Base-by-base conservation (phyloP, 2,113 vertebrate species). In the Gasterosteus nipponicus region DNA sequence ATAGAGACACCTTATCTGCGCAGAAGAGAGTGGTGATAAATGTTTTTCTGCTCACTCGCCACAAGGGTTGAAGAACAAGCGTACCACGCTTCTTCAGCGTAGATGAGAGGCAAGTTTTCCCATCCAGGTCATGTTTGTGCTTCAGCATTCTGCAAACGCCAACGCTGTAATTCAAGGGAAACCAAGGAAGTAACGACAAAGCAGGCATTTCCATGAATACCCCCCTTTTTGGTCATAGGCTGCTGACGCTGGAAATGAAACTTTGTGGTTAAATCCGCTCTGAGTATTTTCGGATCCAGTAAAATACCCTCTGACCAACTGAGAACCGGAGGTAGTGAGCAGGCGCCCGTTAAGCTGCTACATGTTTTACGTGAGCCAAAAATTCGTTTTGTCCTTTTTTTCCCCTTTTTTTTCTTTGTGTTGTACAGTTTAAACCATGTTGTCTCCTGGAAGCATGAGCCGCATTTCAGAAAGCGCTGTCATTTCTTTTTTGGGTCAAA, bases 1-100 rank as follows among this genome's bases (percentile, higher is more conserved):
- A 91, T 91, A 88, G 89, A 89, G 87, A 88, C 87, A 89, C 89
- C 92, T 92, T 93, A 93, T 93, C 91, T 86, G 65, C 8, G 56
- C 81, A n/a, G 53, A 86, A 78, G 82, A 86, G 87, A 88, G 84
- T 59, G 73, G 78, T 89, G 90, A 92, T 92, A 87, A 91, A 91
- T 91, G 89, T 78, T 87, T 26, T 86, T 89, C 86, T 80, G 49
- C 77, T 69, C 22, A 83, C 77, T 89, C 56, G 76, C 81, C 64
- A 66, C 86, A 87, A 88, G 83, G 78, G 84, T 89, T 89, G 86
- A 90, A 88, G 84, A 81, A 89, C 87, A 70, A 85, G 80, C 64
- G 33, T 46, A 63, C 77, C 60, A 35, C 75, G 60, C 86, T 84
- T 86, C 84, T 90, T 89, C 86, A 81, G 87, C 87, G 57, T 59